Evolutionary conservation across 1,140 invertebrate species (phyloP).

Genomic region (Anastrepha ludens): DNA sequence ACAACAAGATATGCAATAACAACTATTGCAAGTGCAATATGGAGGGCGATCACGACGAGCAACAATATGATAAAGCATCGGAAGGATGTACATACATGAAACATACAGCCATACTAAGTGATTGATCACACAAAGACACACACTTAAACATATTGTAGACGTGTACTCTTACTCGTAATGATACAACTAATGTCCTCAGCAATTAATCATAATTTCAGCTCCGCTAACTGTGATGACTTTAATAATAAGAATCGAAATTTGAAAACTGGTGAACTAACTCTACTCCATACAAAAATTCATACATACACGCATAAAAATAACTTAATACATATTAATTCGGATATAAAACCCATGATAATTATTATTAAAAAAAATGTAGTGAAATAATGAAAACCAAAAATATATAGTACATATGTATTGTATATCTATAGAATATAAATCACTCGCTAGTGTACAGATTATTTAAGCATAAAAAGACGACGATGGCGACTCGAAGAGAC

Average conservation of each 20-base stretch:
- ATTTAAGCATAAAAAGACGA: slow-evolving; percentile 45
- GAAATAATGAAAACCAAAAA: slow-evolving; percentile 41
- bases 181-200: slow-evolving; percentile 70
- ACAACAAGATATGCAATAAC: slow-evolving; percentile 71
- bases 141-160: slow-evolving; percentile 54
- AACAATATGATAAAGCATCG: slow-evolving; percentile 43
- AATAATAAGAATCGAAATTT: slow-evolving; percentile 71
- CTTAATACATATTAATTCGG: slow-evolving; percentile 50
- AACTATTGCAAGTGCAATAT: slow-evolving; percentile 67
- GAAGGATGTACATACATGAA: slow-evolving; percentile 22
- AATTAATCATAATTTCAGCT: slow-evolving; percentile 74
- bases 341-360: slow-evolving; percentile 32
- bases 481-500: slow-evolving; percentile 51
- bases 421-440: slow-evolving; percentile 43
- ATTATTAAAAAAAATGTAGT: slow-evolving; percentile 50
- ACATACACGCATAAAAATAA: slow-evolving; percentile 33
- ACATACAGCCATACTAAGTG: neutral
- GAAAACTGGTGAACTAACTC: slow-evolving; percentile 51
- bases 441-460: slow-evolving; percentile 48
- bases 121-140: slow-evolving; percentile 31
- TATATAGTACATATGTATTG: slow-evolving; percentile 28
- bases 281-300: slow-evolving; percentile 46
- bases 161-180: slow-evolving; percentile 55
- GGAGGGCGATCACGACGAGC: slow-evolving; percentile 14
- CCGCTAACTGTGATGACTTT: slow-evolving; percentile 75